Conservation (phyloP, 2,888 invertebrate genomes). For the Xestoiulus laeticollis region DNA sequence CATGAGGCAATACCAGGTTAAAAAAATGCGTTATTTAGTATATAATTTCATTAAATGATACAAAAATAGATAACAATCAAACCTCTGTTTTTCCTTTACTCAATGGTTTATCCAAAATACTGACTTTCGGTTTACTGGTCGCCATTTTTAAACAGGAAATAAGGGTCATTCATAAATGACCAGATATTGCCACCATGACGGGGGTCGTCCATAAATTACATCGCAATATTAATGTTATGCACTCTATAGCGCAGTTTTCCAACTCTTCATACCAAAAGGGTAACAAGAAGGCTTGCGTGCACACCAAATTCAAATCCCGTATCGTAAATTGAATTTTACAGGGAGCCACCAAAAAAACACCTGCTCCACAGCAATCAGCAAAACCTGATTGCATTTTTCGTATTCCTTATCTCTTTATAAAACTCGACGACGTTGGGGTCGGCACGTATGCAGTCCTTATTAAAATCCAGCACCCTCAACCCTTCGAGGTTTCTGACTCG, state of each 20-base stretch:
- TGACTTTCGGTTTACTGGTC: constrained; percentile 51
- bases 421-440: constrained; percentile 84
- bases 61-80: constrained; percentile 33
- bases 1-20: neutral
- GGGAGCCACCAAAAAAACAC: too few relatives aligned
- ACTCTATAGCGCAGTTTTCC: too few relatives aligned
- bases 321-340: too few relatives aligned
- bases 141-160: constrained; percentile 45
- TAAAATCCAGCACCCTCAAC: constrained; percentile 87
- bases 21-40: neutral
- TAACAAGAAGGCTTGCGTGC: too few relatives aligned
- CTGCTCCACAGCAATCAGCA: neutral
- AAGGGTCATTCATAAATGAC: constrained; percentile 7
- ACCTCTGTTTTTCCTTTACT: constrained; percentile 94
- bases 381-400: neutral
- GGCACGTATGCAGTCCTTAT: constrained; percentile 86
- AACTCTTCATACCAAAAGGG: too few relatives aligned
- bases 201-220: neutral
- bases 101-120: constrained; percentile 86
- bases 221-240: neutral
- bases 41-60: constrained; percentile 44
- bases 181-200: neutral
- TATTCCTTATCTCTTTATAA: constrained; percentile 66
- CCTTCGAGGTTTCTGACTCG: constrained; percentile 87
- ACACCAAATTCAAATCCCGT: too few relatives aligned